Evolutionary conservation across 2,888 invertebrate genomes (phyloP).

Genomic region (Dendrolimus pini): DNA sequence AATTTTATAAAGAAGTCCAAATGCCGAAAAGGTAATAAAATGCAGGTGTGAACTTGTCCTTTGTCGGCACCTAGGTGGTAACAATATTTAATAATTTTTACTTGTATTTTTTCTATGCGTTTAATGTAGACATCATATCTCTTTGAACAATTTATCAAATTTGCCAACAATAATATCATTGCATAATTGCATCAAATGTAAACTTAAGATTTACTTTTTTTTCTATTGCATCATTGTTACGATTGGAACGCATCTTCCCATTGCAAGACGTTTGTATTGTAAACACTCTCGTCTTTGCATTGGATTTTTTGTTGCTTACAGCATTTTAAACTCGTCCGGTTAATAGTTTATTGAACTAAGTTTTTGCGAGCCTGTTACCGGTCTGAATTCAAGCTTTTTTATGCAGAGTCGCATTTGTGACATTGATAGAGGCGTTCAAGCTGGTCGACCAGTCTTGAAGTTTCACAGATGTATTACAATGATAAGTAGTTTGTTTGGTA

Average conservation of each 20-base stretch:
- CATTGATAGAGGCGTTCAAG: slow-evolving; percentile 18
- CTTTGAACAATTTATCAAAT: no score
- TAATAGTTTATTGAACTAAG: slow-evolving; percentile 53
- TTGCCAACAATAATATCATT: no score
- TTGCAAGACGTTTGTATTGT: neutral
- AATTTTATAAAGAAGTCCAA: no score
- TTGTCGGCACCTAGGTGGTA: no score
- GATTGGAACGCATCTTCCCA: slow-evolving; percentile 2
- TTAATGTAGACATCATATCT: no score
- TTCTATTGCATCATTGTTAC: slow-evolving; percentile 31
- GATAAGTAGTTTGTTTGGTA: neutral
- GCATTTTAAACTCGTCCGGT: slow-evolving; percentile 5
- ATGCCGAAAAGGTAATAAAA: no score
- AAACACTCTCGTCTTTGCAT: neutral
- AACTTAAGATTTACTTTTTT: slow-evolving; percentile 6
- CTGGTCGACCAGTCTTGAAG: neutral
- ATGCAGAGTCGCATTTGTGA: slow-evolving; percentile 28
- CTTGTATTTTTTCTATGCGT: no score
- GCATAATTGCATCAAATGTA: neutral
- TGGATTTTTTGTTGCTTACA: neutral
- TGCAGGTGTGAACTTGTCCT: no score
- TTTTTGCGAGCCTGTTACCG: slow-evolving; percentile 49
- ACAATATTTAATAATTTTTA: no score
- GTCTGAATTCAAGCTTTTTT: slow-evolving; percentile 30
- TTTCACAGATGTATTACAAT: neutral